Evolutionary conservation across 2,888 invertebrate species (phyloP), one percentile per base, ranked within the genome.

Genomic region (Cremastobaeus sp.): DNA sequence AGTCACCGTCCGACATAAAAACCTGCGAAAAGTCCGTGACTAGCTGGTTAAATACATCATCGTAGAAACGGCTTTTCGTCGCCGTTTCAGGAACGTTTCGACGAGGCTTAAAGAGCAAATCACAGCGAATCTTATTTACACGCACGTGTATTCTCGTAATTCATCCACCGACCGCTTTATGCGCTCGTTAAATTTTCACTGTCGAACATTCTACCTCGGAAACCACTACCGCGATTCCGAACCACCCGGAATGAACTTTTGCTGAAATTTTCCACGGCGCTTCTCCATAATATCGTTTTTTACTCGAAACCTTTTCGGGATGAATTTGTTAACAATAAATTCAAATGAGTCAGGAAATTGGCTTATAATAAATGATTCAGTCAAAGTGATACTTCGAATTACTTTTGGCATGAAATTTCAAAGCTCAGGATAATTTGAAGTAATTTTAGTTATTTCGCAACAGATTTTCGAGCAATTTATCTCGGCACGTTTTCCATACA

Each of bases 111-210:
- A 73, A 62, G 59, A 76, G 45, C 62, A 78, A 78, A 80, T 80
- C 80, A 80, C 80, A 80, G 79, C 76, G 72, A 80, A 78, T 70
- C 74, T 75, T 80, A 78, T 80, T 62, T 80, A 79, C 79, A 80
- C 57, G 71, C 71, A 65, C 60, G 48, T 59, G 28, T 35, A 65
- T 70, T 32, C 25, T 21, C 59, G 32, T 55, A 37, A 28, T 62
- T 62, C 9, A 57, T 32, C 32, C 41, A 55, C 3, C 12, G 11
- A 20, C 25, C 18, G 18, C 41, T 39, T 39, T 28, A 43, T n/a
- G 30, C 17, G 47, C 20, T 17, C 39, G 39, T 55, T 68, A 50
- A 41, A 55, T 52, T 37, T 41, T 64, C 43, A 54, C 55, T 41
- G 50, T 41, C 34, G 47, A 69, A 60, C 43, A 32, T 47, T 43